Percentiles rank a stretch among this genome's conserved stretches.
Evolutionary conservation across 2,113 vertebrate genomes (phyloP).

Genomic region (Zosterops japonicus): DNA sequence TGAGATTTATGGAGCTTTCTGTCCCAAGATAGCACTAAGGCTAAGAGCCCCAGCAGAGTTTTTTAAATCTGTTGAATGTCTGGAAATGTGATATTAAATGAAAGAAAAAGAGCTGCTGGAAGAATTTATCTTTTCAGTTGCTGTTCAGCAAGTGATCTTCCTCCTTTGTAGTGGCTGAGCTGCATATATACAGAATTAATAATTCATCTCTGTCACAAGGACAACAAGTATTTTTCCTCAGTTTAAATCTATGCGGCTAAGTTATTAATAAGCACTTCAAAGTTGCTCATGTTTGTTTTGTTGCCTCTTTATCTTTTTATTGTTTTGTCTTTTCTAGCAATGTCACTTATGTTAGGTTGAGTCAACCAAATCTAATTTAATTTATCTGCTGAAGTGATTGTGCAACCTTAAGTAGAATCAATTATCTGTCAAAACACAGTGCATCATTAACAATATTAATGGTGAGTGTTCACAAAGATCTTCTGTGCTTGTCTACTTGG

Average conservation of each 20-base stretch:
- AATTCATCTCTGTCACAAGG: background rate
- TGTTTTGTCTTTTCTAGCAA: background rate
- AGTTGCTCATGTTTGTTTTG: background rate
- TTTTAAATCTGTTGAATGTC: background rate
- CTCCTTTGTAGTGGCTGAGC: background rate
- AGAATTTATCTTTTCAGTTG: background rate
- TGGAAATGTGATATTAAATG: background rate
- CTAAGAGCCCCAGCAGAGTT: background rate
- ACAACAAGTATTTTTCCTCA: background rate
- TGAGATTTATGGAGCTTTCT: background rate
- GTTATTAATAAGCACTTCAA: slow-evolving; percentile 5
- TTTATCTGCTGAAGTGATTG: background rate
- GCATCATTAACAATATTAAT: background rate
- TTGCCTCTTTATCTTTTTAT: background rate
- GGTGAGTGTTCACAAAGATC: background rate
- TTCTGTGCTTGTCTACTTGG: background rate
- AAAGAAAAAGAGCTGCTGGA: background rate
- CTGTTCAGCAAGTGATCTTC: background rate
- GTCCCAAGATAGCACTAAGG: background rate
- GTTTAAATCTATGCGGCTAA: background rate
- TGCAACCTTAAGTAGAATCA: background rate
- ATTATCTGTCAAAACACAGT: background rate
- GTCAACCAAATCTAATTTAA: background rate
- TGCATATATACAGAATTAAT: background rate
- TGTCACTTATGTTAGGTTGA: background rate